phyloP scores from a whole-genome alignment of 2,797 vertebrate species.

The Arnoldichthys spilopterus region DNA sequence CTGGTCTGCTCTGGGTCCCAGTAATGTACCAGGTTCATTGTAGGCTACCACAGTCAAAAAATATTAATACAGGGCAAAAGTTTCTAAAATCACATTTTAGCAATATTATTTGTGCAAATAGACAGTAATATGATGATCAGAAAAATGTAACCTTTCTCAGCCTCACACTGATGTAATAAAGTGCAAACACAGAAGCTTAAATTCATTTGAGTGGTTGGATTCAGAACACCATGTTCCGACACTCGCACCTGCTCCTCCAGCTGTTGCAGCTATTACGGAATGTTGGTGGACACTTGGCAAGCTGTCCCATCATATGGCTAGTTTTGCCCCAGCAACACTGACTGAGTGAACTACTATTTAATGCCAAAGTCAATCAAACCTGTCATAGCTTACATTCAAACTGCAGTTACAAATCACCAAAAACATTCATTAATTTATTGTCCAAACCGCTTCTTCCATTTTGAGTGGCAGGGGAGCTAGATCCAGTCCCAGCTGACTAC shows the following conservation, averaged over 20 bases:
- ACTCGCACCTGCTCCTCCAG: conserved; percentile 38
- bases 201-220: conserved; percentile 38
- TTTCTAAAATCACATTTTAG: not conserved
- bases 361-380: not conserved
- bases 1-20: not conserved
- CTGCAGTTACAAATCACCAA: not conserved
- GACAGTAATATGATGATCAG: conserved; percentile 6
- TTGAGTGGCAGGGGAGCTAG: too few species aligned
- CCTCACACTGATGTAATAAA: conserved; percentile 28
- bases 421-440: too few species aligned
- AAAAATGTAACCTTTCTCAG: not conserved
- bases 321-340: conserved; percentile 17
- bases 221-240: conserved; percentile 27
- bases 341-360: not conserved
- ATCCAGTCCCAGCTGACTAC: too few species aligned
- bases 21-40: too few species aligned
- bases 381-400: not conserved
- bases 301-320: not conserved
- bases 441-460: too few species aligned
- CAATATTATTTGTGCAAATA: conserved; percentile 25
- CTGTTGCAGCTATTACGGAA: conserved; percentile 23
- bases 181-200: not conserved
- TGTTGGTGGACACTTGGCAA: not conserved
- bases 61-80: not conserved
- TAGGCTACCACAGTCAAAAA: not conserved